Evolutionary conservation across 2,888 invertebrate species (phyloP).

Genomic region (Metalampra italica): DNA sequence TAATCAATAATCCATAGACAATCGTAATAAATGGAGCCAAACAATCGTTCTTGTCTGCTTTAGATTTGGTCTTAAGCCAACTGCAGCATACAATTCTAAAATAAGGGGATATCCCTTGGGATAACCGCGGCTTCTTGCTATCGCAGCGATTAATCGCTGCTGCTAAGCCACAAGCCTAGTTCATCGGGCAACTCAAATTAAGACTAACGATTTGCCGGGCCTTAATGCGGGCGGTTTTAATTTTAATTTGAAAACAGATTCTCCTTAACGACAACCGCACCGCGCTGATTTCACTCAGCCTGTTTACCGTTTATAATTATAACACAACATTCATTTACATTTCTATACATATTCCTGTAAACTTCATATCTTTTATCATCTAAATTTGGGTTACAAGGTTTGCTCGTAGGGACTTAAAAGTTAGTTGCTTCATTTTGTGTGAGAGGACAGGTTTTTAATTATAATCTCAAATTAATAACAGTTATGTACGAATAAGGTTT

Average conservation of each 20-base stretch:
- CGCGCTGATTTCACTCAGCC: constrained; percentile 2
- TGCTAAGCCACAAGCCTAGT: constrained; percentile 19
- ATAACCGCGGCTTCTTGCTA: background rate
- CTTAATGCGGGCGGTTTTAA: constrained; percentile 64
- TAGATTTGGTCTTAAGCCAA: too few species aligned
- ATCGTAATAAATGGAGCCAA: too few species aligned
- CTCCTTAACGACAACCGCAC: constrained; percentile 48
- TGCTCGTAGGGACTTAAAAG: too few species aligned
- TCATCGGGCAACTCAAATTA: constrained; percentile 61
- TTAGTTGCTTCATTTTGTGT: too few species aligned
- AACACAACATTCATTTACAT: constrained; percentile 1
- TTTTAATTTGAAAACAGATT: constrained; percentile 70
- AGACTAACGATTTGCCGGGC: constrained; percentile 67
- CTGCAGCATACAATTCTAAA: too few species aligned
- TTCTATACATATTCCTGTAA: background rate
- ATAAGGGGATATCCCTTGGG: too few species aligned
- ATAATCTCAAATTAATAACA: too few species aligned
- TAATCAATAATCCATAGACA: too few species aligned
- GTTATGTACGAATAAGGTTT: too few species aligned
- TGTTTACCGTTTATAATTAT: background rate
- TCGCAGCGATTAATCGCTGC: constrained; percentile 2
- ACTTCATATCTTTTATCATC: background rate
- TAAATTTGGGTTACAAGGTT: too few species aligned
- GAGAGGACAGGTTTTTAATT: too few species aligned
- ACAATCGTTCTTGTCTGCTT: too few species aligned